These are phyloP conservation scores for Dromaius novaehollandiae DNA, from an alignment of 2,113 vertebrate genomes.

Conservation along the genomic window DNA sequence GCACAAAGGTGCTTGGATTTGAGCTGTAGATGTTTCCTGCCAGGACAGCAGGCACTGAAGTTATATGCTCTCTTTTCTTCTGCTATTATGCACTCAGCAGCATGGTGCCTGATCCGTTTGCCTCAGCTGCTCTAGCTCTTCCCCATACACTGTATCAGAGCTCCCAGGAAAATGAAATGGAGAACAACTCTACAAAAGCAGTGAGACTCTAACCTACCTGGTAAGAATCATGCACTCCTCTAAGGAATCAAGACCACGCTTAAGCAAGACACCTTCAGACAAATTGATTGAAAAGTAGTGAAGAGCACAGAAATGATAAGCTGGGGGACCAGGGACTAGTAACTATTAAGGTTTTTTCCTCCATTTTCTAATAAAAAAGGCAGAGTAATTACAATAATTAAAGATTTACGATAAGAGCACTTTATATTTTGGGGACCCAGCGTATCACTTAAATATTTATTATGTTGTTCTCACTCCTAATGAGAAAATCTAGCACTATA, in stretches of 20 bases:
- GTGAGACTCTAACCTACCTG: neutral
- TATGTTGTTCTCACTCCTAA: slow-evolving; percentile 5
- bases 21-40: neutral
- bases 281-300: neutral
- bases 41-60: neutral
- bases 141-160: neutral
- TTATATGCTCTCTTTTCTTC: neutral
- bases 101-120: neutral
- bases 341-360: neutral
- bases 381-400: slow-evolving; percentile 59
- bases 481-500: neutral
- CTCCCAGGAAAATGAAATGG: neutral
- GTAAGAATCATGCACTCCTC: neutral
- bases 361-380: slow-evolving; percentile 34
- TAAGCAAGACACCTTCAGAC: neutral
- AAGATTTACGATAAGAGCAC: slow-evolving; percentile 56
- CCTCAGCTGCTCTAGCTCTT: neutral
- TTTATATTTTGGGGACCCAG: slow-evolving; percentile 36
- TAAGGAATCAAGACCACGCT: neutral
- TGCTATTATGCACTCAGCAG: accelerated
- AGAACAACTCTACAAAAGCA: neutral
- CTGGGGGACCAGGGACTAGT: neutral
- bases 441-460: neutral
- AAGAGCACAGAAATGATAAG: neutral
- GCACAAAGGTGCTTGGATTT: neutral